phyloP scores from a whole-genome alignment of 2,797 vertebrate genomes.

The Gallinago stenura region DNA sequence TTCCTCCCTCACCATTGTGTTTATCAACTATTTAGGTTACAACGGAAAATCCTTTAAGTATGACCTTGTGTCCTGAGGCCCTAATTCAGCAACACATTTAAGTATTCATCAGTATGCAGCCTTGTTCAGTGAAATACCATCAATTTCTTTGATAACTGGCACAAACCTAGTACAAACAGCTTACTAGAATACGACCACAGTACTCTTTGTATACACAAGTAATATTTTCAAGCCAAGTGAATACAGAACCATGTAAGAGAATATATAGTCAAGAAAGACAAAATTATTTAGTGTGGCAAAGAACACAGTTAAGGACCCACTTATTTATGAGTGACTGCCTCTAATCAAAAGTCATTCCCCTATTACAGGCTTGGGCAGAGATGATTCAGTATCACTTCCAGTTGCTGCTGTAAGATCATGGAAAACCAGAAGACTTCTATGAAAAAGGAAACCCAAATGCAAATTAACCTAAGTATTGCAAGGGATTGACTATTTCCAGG shows the following conservation, averaged over 20 bases:
- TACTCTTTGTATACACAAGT: neutral
- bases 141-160: neutral
- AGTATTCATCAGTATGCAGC: neutral
- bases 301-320: neutral
- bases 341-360: conserved; percentile 9
- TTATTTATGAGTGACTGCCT: neutral
- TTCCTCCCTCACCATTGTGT: neutral
- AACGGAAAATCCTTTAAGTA: conserved; percentile 22
- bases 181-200: neutral
- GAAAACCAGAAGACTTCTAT: neutral
- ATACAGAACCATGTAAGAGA: neutral
- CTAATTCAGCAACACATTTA: conserved; percentile 1
- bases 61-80: conserved; percentile 19
- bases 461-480: neutral
- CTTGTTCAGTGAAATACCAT: conserved; percentile 1
- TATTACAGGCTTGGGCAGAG: neutral
- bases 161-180: neutral
- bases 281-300: neutral
- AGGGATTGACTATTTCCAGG: neutral
- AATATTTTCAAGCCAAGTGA: neutral
- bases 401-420: neutral
- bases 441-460: neutral
- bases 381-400: neutral
- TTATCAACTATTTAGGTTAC: conserved; percentile 29
- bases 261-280: neutral